These are phyloP conservation scores for Gymnodraco acuticeps DNA, from an alignment of 2,797 vertebrate species.

Conservation along the genomic window DNA sequence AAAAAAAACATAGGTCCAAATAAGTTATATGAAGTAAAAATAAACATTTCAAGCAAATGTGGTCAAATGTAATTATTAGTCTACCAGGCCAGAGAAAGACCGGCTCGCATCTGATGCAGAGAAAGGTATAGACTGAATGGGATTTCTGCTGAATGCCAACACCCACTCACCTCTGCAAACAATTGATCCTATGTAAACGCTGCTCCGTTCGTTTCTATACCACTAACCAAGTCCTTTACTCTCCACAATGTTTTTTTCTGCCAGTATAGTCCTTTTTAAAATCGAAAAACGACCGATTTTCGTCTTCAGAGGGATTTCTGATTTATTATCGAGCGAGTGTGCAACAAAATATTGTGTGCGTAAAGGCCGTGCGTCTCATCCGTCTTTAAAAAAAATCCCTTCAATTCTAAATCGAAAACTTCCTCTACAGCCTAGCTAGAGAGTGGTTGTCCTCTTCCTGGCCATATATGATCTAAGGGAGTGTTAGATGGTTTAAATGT, in stretches of 20 bases:
- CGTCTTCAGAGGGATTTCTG: slow-evolving; percentile 26
- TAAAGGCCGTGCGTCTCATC: slow-evolving; percentile 44
- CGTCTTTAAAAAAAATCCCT: slow-evolving; percentile 43
- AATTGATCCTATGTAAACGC: slow-evolving; percentile 82
- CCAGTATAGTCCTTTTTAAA: slow-evolving; percentile 49
- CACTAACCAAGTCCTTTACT: slow-evolving; percentile 54
- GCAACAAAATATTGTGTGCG: slow-evolving; percentile 22
- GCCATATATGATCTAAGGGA: slow-evolving; percentile 93
- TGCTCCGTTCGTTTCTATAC: slow-evolving; percentile 67
- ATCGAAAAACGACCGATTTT: slow-evolving; percentile 43
- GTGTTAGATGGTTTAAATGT: slow-evolving; percentile 96
- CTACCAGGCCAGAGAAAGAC: neutral
- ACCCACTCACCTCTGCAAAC: slow-evolving; percentile 92
- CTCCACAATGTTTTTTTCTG: slow-evolving; percentile 39
- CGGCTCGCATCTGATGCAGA: slow-evolving; percentile 33
- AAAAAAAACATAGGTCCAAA: neutral
- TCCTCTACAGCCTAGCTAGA: slow-evolving; percentile 60
- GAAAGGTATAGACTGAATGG: slow-evolving; percentile 75
- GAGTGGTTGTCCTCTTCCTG: slow-evolving; percentile 88
- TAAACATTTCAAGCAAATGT: neutral
- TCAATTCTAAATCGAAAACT: slow-evolving; percentile 47
- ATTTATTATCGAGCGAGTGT: slow-evolving; percentile 22
- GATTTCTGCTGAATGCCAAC: slow-evolving; percentile 87
- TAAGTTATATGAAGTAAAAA: neutral
- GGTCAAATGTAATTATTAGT: neutral